Evolutionary conservation across 35 echinoderm and acorn worm species (phyloP).

Genomic region (Ophiothrix spiculata): DNA sequence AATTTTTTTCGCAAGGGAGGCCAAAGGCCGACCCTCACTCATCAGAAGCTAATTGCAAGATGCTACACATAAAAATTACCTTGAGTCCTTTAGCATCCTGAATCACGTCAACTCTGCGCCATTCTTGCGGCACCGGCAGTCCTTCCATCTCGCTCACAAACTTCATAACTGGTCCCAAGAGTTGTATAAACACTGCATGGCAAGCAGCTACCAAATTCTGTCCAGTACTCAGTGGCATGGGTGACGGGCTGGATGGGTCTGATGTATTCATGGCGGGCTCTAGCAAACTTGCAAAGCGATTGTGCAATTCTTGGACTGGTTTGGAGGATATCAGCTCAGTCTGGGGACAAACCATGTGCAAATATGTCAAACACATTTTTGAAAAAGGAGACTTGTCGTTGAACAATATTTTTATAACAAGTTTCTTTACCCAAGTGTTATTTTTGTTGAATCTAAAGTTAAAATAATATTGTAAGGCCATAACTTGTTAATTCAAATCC

Average conservation of each 20-base stretch:
- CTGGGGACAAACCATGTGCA: background rate
- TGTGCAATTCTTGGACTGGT: conserved; percentile 18
- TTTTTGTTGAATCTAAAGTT: too few relatives aligned
- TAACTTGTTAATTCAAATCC: too few relatives aligned
- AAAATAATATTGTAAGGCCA: too few relatives aligned
- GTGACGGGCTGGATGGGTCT: background rate
- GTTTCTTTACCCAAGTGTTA: too few relatives aligned
- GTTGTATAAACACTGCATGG: conserved; percentile 65
- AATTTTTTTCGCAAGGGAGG: too few relatives aligned
- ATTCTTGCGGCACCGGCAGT: conserved; percentile 46
- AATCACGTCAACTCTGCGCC: conserved; percentile 58
- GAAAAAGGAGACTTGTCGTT: too few relatives aligned
- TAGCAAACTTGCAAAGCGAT: conserved; percentile 25
- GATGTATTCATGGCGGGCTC: conserved; percentile 6
- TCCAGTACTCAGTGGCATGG: conserved; percentile 56
- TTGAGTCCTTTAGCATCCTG: conserved; percentile 61
- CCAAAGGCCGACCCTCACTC: too few relatives aligned
- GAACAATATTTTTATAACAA: too few relatives aligned
- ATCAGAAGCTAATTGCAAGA: too few relatives aligned
- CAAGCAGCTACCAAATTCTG: conserved; percentile 74
- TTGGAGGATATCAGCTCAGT: conserved; percentile 21
- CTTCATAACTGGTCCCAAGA: conserved; percentile 52
- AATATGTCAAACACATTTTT: background rate
- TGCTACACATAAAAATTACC: too few relatives aligned
- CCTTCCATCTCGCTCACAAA: conserved; percentile 47